Base-by-base conservation (phyloP, 1,140 invertebrate species). In the Drosophila pruinosa region DNA sequence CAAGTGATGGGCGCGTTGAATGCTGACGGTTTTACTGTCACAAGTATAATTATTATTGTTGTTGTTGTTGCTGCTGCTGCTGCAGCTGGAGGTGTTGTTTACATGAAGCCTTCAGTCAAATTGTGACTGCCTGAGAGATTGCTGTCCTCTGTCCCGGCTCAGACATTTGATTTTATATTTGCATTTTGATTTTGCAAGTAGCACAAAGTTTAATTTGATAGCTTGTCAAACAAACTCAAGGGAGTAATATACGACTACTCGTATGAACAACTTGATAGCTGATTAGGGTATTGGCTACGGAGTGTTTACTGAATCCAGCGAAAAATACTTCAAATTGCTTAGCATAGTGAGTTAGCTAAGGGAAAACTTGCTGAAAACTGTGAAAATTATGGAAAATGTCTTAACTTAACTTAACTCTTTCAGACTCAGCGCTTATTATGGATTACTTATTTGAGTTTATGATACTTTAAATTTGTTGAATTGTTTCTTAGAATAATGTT, bases 21-120 rank as follows among this genome's bases (percentile, higher is more conserved):
- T 75, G 79, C 77, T 77, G 81, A 86, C 77, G 72, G 77, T 73
- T 81, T 81, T 81, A 77, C 61, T 75, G 74, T 61, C 73, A 69
- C 69, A 61, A 70, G 56, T 45, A 53, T 58, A 72, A 72, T 76
- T 75, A 56, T 79, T 43, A 24, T 61, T 65, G 21, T 56, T 63
- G 34, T 48, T 64, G 15, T 45, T 57, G 15, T 48, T 69, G 58
- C 34, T 73, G 26, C 22, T 59, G 58, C 24, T 24, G 50, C 22
- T 45, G 71, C 59, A 14, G 70, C 43, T 53, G 28, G 39, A 81
- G 73, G 82, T 86, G 82, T 70, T 85, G 80, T 85, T 85, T 85
- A 64, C 76, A 53, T 62, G 53, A 38, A 67, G 75, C 12, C 61
- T 41, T 59, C 59, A 34, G 36, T 47, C 28, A 38, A 62, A 59